Base-by-base conservation (phyloP, 2,888 invertebrate species). In the Synergus japonicus region DNA sequence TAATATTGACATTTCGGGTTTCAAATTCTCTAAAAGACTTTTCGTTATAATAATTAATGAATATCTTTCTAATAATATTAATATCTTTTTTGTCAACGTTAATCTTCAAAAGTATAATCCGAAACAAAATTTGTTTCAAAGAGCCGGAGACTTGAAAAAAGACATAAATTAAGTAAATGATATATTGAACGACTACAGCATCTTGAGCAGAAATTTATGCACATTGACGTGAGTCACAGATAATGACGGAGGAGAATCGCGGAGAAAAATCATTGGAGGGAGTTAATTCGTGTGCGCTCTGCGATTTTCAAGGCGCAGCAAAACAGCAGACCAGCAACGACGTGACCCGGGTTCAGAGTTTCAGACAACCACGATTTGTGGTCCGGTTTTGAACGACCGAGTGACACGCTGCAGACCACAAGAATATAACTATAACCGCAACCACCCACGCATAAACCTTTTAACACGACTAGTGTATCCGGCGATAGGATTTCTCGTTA, bases 381-480 rank as follows among this genome's bases (percentile, higher is more conserved):
- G 84, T 85, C 84, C 85, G 84, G 86, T 85, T 85, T 85, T 77
- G 76, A 83, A 81, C 82, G 83, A 80, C 83, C 87, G 84, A 88
- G 84, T 87, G 87, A 89, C 86, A 86, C 85, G 86, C 82, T 79
- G 83, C 87, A 87, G 88, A 88, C 87, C 87, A 83, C 84, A 85
- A 81, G 82, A 82, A 81, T 79, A 81, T 79, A 83, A 85, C 85
- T 86, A 83, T 80, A 83, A 85, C 85, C 86, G 67, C 84, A 81
- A 79, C 82, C 85, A 87, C 86, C 86, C 86, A 85, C 82, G 79
- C 85, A 83, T 87, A 88, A 87, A 87, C 83, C 83, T 87, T 87
- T 88, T 87, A 86, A 83, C 86, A 79, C 84, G 82, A 80, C 83
- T 83, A 78, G 82, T 83, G 78, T 83, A 83, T 82, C 80, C 81